Percentiles rank a stretch among this genome's conserved stretches.
Conservation (phyloP, 2,888 invertebrate genomes). For the Macrosiphum euphorbiae region DNA sequence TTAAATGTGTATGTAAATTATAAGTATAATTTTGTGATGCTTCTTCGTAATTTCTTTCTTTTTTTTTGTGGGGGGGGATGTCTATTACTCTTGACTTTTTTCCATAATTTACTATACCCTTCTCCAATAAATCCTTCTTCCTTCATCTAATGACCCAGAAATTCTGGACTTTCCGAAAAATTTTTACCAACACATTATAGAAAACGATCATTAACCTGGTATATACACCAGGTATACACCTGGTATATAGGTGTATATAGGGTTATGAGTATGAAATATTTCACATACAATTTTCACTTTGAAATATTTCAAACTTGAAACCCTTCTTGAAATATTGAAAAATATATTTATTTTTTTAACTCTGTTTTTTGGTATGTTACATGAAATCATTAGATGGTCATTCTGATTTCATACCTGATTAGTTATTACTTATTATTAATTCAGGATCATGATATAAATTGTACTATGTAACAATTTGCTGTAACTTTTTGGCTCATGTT, state of each 20-base stretch:
- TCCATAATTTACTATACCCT: not conserved
- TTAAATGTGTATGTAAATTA: not conserved
- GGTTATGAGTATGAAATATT: no score
- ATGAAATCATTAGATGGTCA: no score
- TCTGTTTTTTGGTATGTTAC: no score
- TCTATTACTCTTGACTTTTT: not conserved
- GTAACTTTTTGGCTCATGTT: not conserved
- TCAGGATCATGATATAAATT: no score
- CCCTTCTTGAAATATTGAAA: no score
- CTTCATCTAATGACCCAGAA: not conserved
- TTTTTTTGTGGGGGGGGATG: not conserved
- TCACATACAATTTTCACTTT: no score
- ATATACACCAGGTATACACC: not conserved
- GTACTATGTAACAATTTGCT: no score
- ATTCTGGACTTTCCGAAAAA: not conserved
- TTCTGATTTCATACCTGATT: no score
- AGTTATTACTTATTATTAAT: no score
- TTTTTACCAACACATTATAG: not conserved
- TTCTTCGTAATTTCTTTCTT: no score
- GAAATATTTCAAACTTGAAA: no score
- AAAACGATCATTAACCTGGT: not conserved
- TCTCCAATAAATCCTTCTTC: not conserved
- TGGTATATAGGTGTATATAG: not conserved
- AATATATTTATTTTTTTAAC: no score
- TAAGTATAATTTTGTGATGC: not conserved